Evolutionary conservation across 2,888 invertebrate species (phyloP).

Genomic region (Labia minor): DNA sequence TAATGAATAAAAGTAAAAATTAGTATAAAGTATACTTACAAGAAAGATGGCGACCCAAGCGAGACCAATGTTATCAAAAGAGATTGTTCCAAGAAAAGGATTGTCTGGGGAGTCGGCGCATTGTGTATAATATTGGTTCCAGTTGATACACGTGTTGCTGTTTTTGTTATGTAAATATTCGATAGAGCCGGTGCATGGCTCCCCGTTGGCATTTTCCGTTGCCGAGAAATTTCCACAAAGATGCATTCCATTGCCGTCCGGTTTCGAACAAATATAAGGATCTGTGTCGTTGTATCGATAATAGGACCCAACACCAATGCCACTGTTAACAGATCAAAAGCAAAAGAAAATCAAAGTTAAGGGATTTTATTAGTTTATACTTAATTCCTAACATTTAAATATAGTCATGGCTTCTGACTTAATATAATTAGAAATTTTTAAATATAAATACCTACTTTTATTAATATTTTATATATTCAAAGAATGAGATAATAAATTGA

Average conservation of each 20-base stretch:
- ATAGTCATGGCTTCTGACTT: no score
- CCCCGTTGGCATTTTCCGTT: slow-evolving; percentile 45
- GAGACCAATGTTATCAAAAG: slow-evolving; percentile 98
- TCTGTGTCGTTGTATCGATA: slow-evolving; percentile 73
- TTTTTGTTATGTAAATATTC: slow-evolving; percentile 50
- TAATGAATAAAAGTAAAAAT: no score
- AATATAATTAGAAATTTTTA: no score
- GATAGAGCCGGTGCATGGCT: slow-evolving; percentile 63
- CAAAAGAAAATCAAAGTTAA: no score
- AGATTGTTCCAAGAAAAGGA: slow-evolving; percentile 97
- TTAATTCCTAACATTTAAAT: no score
- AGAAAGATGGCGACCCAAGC: slow-evolving; percentile 99
- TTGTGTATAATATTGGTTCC: slow-evolving; percentile 96
- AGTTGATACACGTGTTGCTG: slow-evolving; percentile 80
- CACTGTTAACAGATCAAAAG: neutral
- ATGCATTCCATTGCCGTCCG: slow-evolving; percentile 92
- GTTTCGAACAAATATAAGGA: slow-evolving; percentile 90
- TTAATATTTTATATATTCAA: no score
- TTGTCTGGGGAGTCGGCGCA: slow-evolving; percentile 88
- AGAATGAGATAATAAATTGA: no score
- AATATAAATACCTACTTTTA: no score
- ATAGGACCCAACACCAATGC: slow-evolving; percentile 52
- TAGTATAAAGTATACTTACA: no score
- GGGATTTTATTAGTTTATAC: no score
- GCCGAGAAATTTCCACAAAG: slow-evolving; percentile 78